Base-by-base conservation (phyloP, 1,140 invertebrate genomes). In the Papilio polytes region DNA sequence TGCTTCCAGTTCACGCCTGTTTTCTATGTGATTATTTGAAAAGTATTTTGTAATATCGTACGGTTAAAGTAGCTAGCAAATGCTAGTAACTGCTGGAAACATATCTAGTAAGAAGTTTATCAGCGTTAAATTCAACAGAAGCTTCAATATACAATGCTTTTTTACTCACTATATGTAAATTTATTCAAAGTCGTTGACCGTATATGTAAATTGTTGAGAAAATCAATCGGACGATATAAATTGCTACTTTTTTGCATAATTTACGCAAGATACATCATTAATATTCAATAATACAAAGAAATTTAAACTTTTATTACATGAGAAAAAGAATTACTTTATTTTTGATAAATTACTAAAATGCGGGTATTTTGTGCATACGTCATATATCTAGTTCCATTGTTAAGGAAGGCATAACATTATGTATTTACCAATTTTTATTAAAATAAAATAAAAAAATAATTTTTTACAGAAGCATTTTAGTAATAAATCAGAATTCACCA, bases 191-290 rank as follows among this genome's bases (percentile, higher is more conserved):
- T 51, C n/a, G 46, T 51, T 26, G 44, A 76, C 22, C 41, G 51
- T n/a, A 51, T 76, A 76, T 76, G 74, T 46, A 76, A 76, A 76
- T 76, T 12, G 20, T 53, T 76, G 74, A 53, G 74, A 76, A 76
- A 76, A 76, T 76, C 74, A 76, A 76, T 76, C 46, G 44, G 46
- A 22, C 46, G 46, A 46, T 48, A 76, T 22, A 51, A 76, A 76
- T 76, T 48, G 13, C 46, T 76, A 51, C 20, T 12, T 8, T n/a
- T 73, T 73, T 44, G 31, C 36, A 73, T 44, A 44, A 46, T 15
- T 72, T 72, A 36, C 15, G 36, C 72, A 20, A 44, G 41, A 73
- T 73, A 36, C 31, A 46, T 36, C 72, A 44, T 73, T 44, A 73
- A 73, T 70, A 70, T 70, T 70, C 63, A 31, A 70, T 15, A 70